Evolutionary conservation across 2,113 vertebrate genomes (phyloP), one percentile per base, ranked within the genome.

Genomic region (Prochilodus magdalenae): DNA sequence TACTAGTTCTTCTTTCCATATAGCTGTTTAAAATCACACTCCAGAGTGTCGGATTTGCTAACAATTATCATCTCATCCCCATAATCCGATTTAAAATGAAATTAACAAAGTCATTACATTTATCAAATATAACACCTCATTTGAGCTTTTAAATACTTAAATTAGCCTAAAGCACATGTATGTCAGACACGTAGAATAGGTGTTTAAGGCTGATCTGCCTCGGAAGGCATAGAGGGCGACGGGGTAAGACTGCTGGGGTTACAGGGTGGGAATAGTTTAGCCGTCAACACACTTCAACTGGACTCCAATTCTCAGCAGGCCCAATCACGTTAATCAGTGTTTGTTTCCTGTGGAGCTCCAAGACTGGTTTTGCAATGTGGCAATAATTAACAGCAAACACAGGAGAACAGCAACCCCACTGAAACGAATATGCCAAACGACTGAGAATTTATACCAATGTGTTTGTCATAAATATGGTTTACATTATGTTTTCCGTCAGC

Each of bases 351-450:
- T 88, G 74, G 85, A 81, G 71, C 83, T 80, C 72, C 84, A 88
- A 89, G 89, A 83, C 88, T 85, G 60, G 76, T 74, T 77, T 87
- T 4, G 60, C 84, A 60, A 87, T 81, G 85, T 88, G 89, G 87
- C 85, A 93, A 94, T 92, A 89, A 93, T 93, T 92, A 93, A 93
- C 91, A 90, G 78, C 83, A 85, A 88, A 85, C 85, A 88, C 79
- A 79, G 80, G 79, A 73, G 83, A 80, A 85, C 85, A 87, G 86
- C 84, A 85, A 89, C 86, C 86, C 62, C 72, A 73, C 75, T 79
- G 71, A 73, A 77, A 81, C 75, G 86, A 87, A 80, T 85, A 76
- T 83, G 73, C 51, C 73, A 85, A 83, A 84, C 73, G 79, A 63
- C 26, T 62, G 65, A 67, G 33, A 44, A 76, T 84, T 62, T 47